Percentiles rank a stretch among this genome's conserved stretches.
These are phyloP conservation scores for Linepithema humile DNA, from an alignment of 1,140 invertebrate species.

Conservation along the genomic window DNA sequence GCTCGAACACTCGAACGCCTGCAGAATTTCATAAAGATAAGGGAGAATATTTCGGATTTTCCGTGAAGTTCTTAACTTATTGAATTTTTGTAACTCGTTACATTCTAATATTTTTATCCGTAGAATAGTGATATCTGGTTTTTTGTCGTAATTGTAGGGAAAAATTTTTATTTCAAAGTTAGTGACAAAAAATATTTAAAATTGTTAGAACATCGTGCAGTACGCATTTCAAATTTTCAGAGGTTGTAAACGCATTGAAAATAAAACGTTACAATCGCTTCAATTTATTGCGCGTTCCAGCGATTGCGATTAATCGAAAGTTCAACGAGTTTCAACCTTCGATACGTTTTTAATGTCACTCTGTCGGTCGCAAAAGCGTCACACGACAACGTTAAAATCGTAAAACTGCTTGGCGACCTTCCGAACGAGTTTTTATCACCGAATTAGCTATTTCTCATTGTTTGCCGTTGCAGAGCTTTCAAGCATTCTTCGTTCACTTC, in stretches of 20 bases:
- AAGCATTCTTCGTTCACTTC: constrained; percentile 49
- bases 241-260: background rate
- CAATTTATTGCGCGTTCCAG: too few species aligned
- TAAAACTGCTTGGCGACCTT: constrained; percentile 56
- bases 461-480: constrained; percentile 51
- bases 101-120: background rate
- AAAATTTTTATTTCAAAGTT: too few species aligned
- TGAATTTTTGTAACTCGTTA: background rate
- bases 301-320: too few species aligned
- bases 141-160: background rate
- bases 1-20: background rate
- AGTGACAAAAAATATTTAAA: too few species aligned
- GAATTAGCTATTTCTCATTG: constrained; percentile 68
- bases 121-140: background rate
- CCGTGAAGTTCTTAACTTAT: background rate
- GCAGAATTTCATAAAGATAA: background rate
- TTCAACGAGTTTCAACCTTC: too few species aligned
- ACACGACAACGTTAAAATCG: constrained; percentile 40
- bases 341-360: constrained; percentile 23
- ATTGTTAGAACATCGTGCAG: too few species aligned
- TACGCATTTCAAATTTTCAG: too few species aligned
- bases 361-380: constrained; percentile 11
- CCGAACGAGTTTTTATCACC: constrained; percentile 63
- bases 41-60: background rate
- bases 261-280: too few species aligned